Evolutionary conservation across 2,113 vertebrate genomes (phyloP).

Genomic region (Morone chrysops): DNA sequence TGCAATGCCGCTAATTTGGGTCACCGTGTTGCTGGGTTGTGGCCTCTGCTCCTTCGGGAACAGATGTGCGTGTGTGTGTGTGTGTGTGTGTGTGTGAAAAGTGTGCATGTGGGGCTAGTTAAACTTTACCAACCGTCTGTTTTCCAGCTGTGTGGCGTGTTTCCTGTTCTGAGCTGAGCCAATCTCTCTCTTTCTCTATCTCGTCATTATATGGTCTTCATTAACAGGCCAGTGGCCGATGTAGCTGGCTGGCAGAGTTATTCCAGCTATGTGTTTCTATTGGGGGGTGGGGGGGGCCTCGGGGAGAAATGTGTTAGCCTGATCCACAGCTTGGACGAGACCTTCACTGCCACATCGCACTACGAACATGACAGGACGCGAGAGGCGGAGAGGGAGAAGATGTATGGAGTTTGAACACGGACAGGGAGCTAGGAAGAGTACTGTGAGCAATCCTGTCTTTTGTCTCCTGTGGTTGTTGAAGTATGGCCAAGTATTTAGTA

Average conservation of each 20-base stretch:
- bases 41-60: slow-evolving; percentile 26
- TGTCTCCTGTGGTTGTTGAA: slow-evolving; percentile 15
- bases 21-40: slow-evolving; percentile 56
- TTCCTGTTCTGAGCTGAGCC: slow-evolving; percentile 55
- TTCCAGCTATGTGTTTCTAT: slow-evolving; percentile 58
- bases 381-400: slow-evolving; percentile 6
- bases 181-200: background rate
- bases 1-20: slow-evolving; percentile 43
- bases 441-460: background rate
- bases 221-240: slow-evolving; percentile 54
- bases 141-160: slow-evolving; percentile 50
- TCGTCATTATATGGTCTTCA: slow-evolving; percentile 56
- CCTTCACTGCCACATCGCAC: slow-evolving; percentile 19
- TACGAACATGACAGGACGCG: slow-evolving; percentile 34
- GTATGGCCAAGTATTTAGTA: slow-evolving; percentile 28
- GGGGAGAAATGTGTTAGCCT: slow-evolving; percentile 56
- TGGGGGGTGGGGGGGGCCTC: slow-evolving; percentile 13
- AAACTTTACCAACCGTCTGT: slow-evolving; percentile 46
- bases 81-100: slow-evolving; percentile 7
- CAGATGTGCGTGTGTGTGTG: slow-evolving; percentile 17
- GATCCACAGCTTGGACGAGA: slow-evolving; percentile 51
- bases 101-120: slow-evolving; percentile 30
- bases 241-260: slow-evolving; percentile 51
- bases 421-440: background rate
- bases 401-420: slow-evolving; percentile 14